Percentiles rank a stretch among this genome's conserved stretches.
These are phyloP conservation scores for Torymus aiolomorphi DNA, from an alignment of 2,888 invertebrate species.

Conservation along the genomic window DNA sequence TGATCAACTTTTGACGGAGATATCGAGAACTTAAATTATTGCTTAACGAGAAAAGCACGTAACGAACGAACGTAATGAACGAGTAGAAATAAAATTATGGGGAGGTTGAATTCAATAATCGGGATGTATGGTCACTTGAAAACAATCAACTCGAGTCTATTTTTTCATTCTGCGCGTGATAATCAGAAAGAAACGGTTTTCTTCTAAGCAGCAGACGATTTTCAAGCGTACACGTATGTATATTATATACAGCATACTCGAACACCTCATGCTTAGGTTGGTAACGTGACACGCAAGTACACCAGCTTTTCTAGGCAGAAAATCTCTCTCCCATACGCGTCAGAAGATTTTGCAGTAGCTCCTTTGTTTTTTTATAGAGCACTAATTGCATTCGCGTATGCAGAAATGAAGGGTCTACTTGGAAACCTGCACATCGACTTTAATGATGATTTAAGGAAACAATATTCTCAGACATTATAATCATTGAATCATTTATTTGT, in stretches of 20 bases:
- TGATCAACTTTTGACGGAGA: background rate
- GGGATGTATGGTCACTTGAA: no score
- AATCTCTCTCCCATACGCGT: no score
- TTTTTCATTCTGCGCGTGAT: background rate
- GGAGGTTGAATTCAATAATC: no score
- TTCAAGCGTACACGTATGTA: slow-evolving; percentile 5
- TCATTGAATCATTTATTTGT: background rate
- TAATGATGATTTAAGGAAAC: slow-evolving; percentile 12
- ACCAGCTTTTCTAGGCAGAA: no score
- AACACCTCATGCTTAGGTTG: no score
- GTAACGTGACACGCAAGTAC: no score
- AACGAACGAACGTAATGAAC: no score
- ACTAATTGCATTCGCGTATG: background rate
- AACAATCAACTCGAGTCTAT: background rate
- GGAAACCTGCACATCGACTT: slow-evolving; percentile 56
- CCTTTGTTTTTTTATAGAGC: no score
- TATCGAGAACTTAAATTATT: no score
- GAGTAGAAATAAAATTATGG: no score
- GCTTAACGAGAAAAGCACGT: no score
- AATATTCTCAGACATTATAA: background rate
- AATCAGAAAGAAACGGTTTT: background rate
- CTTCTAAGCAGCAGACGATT: slow-evolving; percentile 23
- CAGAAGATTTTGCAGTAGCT: no score
- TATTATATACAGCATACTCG: background rate
- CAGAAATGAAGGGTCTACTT: slow-evolving; percentile 41